phyloP scores from a whole-genome alignment of 1,140 invertebrate species.

The Metaphire vulgaris region DNA sequence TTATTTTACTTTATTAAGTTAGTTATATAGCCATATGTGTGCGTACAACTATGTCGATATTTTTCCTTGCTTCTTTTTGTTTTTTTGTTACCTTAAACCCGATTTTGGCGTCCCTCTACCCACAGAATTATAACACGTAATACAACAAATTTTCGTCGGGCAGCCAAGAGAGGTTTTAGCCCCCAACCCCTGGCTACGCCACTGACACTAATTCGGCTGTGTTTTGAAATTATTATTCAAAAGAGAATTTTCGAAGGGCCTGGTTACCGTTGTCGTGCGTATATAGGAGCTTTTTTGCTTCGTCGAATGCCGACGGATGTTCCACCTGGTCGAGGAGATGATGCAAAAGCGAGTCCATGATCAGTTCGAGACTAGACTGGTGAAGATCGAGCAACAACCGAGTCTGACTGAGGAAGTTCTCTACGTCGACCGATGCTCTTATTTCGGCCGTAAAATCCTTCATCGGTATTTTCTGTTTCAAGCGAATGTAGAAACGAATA shows the following conservation, averaged over 20 bases:
- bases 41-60: neutral
- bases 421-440: conserved; percentile 15
- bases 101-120: no score
- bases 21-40: neutral
- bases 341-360: conserved; percentile 12
- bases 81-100: no score
- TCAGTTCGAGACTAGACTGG: conserved; percentile 2
- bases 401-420: conserved; percentile 16
- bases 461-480: conserved; percentile 21
- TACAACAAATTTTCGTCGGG: no score
- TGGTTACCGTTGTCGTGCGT: conserved; percentile 12
- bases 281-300: conserved; percentile 15
- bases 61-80: no score
- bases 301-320: conserved; percentile 6
- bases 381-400: conserved; percentile 9
- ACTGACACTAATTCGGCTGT: neutral
- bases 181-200: neutral
- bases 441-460: conserved; percentile 17
- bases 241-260: neutral
- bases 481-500: neutral
- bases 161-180: neutral
- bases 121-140: neutral
- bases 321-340: neutral
- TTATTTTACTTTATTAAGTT: neutral
- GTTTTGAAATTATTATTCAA: neutral